phyloP scores from a whole-genome alignment of 2,797 vertebrate species.

The Labroides dimidiatus region DNA sequence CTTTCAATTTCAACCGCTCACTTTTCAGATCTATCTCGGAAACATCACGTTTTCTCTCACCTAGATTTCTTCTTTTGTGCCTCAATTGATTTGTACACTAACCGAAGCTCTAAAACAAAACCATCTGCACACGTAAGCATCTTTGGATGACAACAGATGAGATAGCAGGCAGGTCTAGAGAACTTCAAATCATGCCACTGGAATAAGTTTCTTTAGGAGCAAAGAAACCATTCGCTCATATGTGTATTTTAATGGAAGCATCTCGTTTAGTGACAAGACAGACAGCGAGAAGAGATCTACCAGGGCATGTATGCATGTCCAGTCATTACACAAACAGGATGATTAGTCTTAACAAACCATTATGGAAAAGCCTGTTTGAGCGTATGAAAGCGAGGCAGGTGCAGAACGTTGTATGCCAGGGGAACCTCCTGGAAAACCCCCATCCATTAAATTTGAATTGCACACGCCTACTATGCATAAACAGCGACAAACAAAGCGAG shows the following conservation, averaged over 20 bases:
- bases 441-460: too few species aligned
- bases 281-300: not conserved
- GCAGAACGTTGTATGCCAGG: too few species aligned
- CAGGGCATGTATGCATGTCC: too few species aligned
- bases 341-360: too few species aligned
- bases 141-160: slow-evolving; percentile 51
- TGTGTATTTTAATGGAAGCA: not conserved
- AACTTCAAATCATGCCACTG: slow-evolving; percentile 20
- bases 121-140: slow-evolving; percentile 50
- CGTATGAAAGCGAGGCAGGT: too few species aligned
- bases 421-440: too few species aligned
- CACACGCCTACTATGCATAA: too few species aligned
- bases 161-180: slow-evolving; percentile 12
- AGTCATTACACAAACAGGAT: too few species aligned
- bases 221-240: not conserved
- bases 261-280: not conserved
- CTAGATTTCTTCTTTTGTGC: slow-evolving; percentile 7
- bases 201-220: slow-evolving; percentile 27
- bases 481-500: too few species aligned
- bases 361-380: too few species aligned
- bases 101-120: slow-evolving; percentile 40
- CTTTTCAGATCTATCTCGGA: not conserved
- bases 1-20: slow-evolving; percentile 14
- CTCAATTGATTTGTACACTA: slow-evolving; percentile 46
- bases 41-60: not conserved